Evolutionary conservation across 2,888 invertebrate genomes (phyloP).

Genomic region (Melanostoma mellinum): DNA sequence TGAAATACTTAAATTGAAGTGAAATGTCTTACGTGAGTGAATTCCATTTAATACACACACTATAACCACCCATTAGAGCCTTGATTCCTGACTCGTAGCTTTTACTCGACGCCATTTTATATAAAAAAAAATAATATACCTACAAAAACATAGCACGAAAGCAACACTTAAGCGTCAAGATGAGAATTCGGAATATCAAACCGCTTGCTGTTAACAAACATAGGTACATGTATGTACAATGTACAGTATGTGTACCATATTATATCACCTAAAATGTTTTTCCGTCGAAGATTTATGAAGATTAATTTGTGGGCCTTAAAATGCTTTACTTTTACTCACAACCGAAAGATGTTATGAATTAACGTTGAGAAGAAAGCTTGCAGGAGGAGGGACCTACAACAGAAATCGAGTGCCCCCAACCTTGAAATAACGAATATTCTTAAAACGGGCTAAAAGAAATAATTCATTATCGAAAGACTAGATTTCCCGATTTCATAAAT

Average conservation of each 20-base stretch:
- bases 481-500: slow-evolving; percentile 22
- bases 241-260: slow-evolving; percentile 6
- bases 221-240: not conserved
- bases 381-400: slow-evolving; percentile 13
- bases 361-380: not conserved
- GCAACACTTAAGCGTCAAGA: slow-evolving; percentile 38
- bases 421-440: slow-evolving; percentile 1
- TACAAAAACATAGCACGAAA: not conserved
- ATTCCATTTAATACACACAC: slow-evolving; percentile 49
- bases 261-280: slow-evolving; percentile 36
- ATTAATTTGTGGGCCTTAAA: slow-evolving; percentile 53
- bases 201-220: slow-evolving; percentile 32
- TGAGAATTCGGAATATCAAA: slow-evolving; percentile 36
- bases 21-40: slow-evolving; percentile 43
- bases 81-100: slow-evolving; percentile 18
- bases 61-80: slow-evolving; percentile 23
- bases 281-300: slow-evolving; percentile 62
- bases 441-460: slow-evolving; percentile 1
- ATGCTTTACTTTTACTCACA: slow-evolving; percentile 21
- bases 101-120: not conserved
- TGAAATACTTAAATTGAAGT: slow-evolving; percentile 58
- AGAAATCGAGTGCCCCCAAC: not conserved
- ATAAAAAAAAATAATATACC: not conserved
- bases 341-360: not conserved
- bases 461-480: slow-evolving; percentile 29